Base-by-base conservation (phyloP, 2,113 vertebrate species). In the Phaethon lepturus region DNA sequence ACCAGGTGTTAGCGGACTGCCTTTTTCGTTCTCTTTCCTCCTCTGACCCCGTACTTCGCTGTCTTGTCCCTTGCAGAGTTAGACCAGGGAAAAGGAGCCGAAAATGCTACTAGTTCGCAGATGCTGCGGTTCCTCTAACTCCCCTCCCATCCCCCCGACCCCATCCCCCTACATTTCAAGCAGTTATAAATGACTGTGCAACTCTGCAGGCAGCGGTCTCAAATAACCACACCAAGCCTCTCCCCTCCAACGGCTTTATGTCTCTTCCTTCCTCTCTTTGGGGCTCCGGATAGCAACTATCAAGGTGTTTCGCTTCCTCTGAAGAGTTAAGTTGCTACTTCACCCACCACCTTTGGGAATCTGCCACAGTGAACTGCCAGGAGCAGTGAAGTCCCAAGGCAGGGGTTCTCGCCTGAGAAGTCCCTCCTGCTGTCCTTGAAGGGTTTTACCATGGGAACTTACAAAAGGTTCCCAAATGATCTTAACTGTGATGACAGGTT, bases 151-250 rank as follows among this genome's bases (percentile, higher is more conserved):
- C 93, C 95, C 96, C 95, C 95, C 69, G 17, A 91, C 84, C 96
- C 95, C 95, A 93, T 94, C 94, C 91, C 95, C 93, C 95, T 84
- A 88, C 86, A 81, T 93, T 93, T 88, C 93, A 91, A 94, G 55
- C 81, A 94, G 94, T 94, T 95, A 97, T 95, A 97, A 96, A 95
- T 91, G 88, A 96, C 94, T 96, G 89, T 88, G 93, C 90, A 94
- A 95, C 90, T 94, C 93, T 78, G 90, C 95, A 95, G 95, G 94
- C 96, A 95, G 88, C 90, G 53, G 93, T 96, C 95, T 97, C 96
- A 97, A 97, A 97, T 96, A 97, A 97, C 95, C 94, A 86, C 86
- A 95, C 93, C 94, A 77, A 95, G 95, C 95, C 95, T 86, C 93
- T 95, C 93, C 95, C 96, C 86, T 96, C 92, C 88, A 95, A 91